These are phyloP conservation scores for Polydrusus cervinus DNA, from an alignment of 2,888 invertebrate species.

Conservation along the genomic window DNA sequence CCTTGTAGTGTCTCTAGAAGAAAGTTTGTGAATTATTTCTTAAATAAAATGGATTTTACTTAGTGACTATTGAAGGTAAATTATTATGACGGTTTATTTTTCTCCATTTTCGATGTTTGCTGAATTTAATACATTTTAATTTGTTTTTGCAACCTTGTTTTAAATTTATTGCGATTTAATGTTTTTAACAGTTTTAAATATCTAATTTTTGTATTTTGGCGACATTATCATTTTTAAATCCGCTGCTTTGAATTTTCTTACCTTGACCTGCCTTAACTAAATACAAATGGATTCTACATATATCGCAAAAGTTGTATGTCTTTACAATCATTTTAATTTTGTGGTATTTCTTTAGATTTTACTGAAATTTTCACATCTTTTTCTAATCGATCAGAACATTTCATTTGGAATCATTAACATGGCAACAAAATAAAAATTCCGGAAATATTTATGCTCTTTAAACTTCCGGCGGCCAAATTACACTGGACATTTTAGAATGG, in stretches of 20 bases:
- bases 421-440: too few species aligned
- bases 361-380: too few species aligned
- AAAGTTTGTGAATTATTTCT: constrained; percentile 21
- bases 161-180: neutral
- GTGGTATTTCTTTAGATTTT: too few species aligned
- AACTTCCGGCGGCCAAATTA: too few species aligned
- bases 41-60: constrained; percentile 45
- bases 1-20: constrained; percentile 18
- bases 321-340: too few species aligned
- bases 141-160: neutral
- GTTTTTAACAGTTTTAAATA: neutral
- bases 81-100: neutral
- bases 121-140: neutral
- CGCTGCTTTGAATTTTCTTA: constrained; percentile 1
- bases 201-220: neutral
- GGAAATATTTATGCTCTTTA: too few species aligned
- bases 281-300: neutral
- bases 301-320: too few species aligned
- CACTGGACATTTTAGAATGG: too few species aligned
- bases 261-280: neutral
- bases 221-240: neutral
- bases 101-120: too few species aligned
- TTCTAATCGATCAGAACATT: too few species aligned
- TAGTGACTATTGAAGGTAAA: constrained; percentile 1
- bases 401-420: too few species aligned